Percentiles rank a stretch among this genome's conserved stretches.
phyloP scores from a whole-genome alignment of 1,140 invertebrate genomes.

The Calephelis virginiensis region DNA sequence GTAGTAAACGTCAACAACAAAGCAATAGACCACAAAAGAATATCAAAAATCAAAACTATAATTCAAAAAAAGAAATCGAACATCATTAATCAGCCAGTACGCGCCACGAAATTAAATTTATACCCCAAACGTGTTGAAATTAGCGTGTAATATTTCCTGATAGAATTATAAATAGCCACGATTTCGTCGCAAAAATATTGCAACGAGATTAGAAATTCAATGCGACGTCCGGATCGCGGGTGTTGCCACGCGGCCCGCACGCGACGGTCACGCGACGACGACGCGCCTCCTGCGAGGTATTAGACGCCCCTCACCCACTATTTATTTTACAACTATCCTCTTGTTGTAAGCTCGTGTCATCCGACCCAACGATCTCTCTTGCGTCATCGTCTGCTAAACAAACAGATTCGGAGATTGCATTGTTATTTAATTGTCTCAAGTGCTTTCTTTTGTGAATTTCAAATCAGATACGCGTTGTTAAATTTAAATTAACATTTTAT shows the following conservation, averaged over 20 bases:
- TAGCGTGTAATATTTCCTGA: conserved; percentile 75
- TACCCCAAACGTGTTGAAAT: conserved; percentile 60
- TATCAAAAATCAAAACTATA: no score
- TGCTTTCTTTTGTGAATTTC: conserved; percentile 54
- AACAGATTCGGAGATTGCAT: conserved; percentile 66
- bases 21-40: no score
- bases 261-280: conserved; percentile 39
- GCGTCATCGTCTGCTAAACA: conserved; percentile 46
- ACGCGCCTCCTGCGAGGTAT: conserved; percentile 36
- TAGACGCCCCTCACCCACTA: conserved; percentile 44
- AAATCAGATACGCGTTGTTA: conserved; percentile 35
- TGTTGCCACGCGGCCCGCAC: conserved; percentile 40
- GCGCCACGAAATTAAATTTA: conserved; percentile 62
- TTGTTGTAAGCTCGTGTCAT: conserved; percentile 60
- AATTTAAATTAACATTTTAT: conserved; percentile 6
- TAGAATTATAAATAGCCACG: conserved; percentile 64
- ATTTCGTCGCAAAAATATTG: conserved; percentile 49
- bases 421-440: conserved; percentile 72
- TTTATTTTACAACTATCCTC: conserved; percentile 70
- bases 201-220: conserved; percentile 37
- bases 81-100: conserved; percentile 27
- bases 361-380: conserved; percentile 49
- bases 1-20: no score
- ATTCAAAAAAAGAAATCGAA: not conserved
- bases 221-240: conserved; percentile 31